These are phyloP conservation scores for Cantharis rufa DNA, from an alignment of 2,888 invertebrate genomes.

Conservation along the genomic window DNA sequence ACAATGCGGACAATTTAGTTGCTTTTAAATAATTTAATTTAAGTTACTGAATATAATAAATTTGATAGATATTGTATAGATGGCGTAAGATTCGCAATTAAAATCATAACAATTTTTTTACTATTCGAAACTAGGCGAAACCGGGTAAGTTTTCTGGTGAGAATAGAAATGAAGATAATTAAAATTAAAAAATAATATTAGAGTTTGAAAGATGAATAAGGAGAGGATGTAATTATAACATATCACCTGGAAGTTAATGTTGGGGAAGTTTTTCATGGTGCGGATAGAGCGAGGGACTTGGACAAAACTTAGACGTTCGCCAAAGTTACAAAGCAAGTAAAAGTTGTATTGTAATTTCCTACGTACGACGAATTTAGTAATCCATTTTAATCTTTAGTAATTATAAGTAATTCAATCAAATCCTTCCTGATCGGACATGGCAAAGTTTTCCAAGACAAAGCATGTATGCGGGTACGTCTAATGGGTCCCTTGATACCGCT, in stretches of 20 bases:
- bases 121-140: too few species aligned
- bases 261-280: not conserved
- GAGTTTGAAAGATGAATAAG: not conserved
- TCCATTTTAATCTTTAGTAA: conserved; percentile 47
- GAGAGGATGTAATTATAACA: not conserved
- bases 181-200: not conserved
- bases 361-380: conserved; percentile 18
- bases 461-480: conserved; percentile 45
- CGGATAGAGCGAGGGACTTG: not conserved
- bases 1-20: not conserved
- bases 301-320: not conserved
- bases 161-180: too few species aligned
- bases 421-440: conserved; percentile 50
- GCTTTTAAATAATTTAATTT: not conserved
- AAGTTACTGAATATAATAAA: too few species aligned
- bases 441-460: conserved; percentile 40
- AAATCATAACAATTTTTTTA: too few species aligned
- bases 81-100: too few species aligned
- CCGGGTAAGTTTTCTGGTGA: too few species aligned
- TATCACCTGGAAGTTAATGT: not conserved
- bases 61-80: too few species aligned
- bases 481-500: conserved; percentile 53
- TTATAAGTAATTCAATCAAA: conserved; percentile 56
- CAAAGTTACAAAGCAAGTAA: not conserved
- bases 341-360: not conserved